Base-by-base conservation (phyloP, 1,140 invertebrate species). In the Microvelia longipes region DNA sequence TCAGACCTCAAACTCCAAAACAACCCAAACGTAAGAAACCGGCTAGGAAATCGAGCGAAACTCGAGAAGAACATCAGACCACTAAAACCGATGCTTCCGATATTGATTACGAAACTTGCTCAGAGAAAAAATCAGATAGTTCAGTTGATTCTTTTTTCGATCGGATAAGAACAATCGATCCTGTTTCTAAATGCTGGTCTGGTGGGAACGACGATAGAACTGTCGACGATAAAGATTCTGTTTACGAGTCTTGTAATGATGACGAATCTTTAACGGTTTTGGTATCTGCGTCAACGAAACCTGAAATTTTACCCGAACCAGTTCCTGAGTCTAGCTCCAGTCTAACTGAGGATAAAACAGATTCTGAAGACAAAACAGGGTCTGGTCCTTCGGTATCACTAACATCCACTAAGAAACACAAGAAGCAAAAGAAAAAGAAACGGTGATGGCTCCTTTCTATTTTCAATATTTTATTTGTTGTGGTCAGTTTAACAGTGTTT, bases 231-330 rank as follows among this genome's bases (percentile, higher is more conserved):
- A 60, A 72, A 14, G 74, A 73, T 62, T 74, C 74, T 14, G 74
- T 74, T 25, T 74, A 74, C 68, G 74, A 74, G 68, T 74, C 74
- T 2, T 74, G 74, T 68, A 73, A 72, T 30, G 74, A 74, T 60
- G 70, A 71, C 61, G 72, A 30, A 35, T 24, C 35, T 26, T n/a
- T 62, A 29, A n/a, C 50, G 15, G 29, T 70, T 66, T n/a, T n/a
- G n/a, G n/a, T n/a, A n/a, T 50, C 69, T 70, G 29, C 70, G 67
- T 66, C 68, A 65, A 69, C 25, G 50, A 70, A 30, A 63, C 70
- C 66, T 26, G 68, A 72, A 11, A 28, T n/a, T 25, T n/a, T 50
- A 5, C 25, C 28, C 13, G 69, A 70, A 65, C 2, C 66, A 2
- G 14, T 35, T 13, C 30, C 27, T 25, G 68, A 72, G 35, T 26